Evolutionary conservation across 2,888 invertebrate species (phyloP).

Genomic region (Hermaeophaga mercurialis): DNA sequence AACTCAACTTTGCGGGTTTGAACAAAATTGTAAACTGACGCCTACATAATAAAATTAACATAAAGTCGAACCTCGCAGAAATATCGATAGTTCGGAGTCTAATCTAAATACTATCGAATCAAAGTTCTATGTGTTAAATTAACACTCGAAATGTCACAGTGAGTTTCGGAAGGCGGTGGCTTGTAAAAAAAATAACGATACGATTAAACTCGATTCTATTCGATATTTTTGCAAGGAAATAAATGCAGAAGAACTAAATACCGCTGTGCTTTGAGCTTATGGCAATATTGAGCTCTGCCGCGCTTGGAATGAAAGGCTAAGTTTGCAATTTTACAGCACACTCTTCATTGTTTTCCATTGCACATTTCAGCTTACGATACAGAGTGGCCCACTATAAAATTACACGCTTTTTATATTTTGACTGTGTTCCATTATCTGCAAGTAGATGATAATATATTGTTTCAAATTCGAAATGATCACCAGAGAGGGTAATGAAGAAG

Average conservation of each 20-base stretch:
- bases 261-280: conserved; percentile 49
- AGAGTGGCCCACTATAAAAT: neutral
- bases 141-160: too few relatives aligned
- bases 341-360: conserved; percentile 44
- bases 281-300: conserved; percentile 48
- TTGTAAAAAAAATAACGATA: too few relatives aligned
- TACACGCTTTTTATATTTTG: too few relatives aligned
- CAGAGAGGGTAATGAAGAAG: too few relatives aligned
- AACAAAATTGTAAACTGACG: conserved; percentile 23
- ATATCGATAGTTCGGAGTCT: neutral
- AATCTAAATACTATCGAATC: too few relatives aligned
- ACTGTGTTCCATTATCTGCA: too few relatives aligned
- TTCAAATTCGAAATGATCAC: too few relatives aligned
- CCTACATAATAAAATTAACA: neutral
- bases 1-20: conserved; percentile 6
- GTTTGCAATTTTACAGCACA: conserved; percentile 50
- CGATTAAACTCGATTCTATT: neutral
- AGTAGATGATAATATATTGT: too few relatives aligned
- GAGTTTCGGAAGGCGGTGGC: too few relatives aligned
- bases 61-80: neutral
- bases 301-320: conserved; percentile 53
- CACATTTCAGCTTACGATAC: conserved; percentile 43
- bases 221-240: conserved; percentile 2
- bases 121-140: too few relatives aligned
- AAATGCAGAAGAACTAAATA: neutral